phyloP scores from a whole-genome alignment of 2,797 vertebrate genomes.

The Mallotus villosus region DNA sequence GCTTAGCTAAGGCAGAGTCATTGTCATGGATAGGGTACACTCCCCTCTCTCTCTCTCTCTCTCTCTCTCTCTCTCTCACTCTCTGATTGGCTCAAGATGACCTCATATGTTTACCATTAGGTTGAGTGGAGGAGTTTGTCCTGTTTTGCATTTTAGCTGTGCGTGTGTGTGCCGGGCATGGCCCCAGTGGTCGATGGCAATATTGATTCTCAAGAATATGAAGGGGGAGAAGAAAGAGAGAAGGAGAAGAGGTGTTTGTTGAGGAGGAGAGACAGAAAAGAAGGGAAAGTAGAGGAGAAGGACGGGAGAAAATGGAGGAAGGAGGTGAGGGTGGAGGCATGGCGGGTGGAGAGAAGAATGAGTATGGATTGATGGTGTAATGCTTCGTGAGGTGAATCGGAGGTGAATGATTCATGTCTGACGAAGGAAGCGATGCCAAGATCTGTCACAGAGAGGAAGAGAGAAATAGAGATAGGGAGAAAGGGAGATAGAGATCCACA shows the following conservation, averaged over 20 bases:
- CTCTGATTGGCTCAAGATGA: constrained; percentile 25
- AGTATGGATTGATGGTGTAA: constrained; percentile 73
- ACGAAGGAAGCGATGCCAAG: constrained; percentile 22
- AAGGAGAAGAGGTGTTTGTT: background rate
- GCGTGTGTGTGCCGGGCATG: constrained; percentile 1
- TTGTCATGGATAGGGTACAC: background rate
- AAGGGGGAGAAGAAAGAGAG: background rate
- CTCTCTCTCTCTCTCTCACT: constrained; percentile 1
- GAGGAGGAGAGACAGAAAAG: background rate
- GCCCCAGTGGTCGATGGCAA: constrained; percentile 20
- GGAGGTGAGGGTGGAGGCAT: too few species aligned
- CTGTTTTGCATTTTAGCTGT: constrained; percentile 10
- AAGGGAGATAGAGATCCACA: constrained; percentile 1
- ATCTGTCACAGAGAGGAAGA: background rate
- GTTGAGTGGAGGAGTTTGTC: background rate
- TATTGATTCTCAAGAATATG: constrained; percentile 44
- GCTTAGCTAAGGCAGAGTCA: background rate
- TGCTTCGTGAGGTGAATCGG: constrained; percentile 30
- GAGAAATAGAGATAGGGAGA: background rate
- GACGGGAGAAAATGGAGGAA: background rate
- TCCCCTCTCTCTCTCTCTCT: background rate
- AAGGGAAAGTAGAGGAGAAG: constrained; percentile 29
- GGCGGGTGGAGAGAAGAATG: constrained; percentile 37
- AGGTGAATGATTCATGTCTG: constrained; percentile 58
- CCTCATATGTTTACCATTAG: constrained; percentile 24